Evolutionary conservation across 2,113 vertebrate species (phyloP), one percentile per base, ranked within the genome.

Genomic region (Papio anubis): DNA sequence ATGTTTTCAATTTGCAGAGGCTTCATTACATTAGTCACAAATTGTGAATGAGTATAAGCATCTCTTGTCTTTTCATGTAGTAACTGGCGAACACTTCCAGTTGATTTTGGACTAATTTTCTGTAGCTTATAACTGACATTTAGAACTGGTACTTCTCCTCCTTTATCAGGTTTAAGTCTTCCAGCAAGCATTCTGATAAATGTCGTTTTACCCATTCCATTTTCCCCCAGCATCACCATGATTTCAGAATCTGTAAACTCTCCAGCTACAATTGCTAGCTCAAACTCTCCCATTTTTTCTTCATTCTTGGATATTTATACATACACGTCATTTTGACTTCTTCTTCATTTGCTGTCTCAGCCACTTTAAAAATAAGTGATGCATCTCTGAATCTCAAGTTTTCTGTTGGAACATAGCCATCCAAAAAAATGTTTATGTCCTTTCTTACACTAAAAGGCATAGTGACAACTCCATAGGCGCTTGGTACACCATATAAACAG

Each of bases 11-110:
- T 99, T 61, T 99, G 99, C 98, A 99, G 98, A 85, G 99, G 99
- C 97, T 99, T 99, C 99, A 99, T 99, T n/a, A 99, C 99, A 38
- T 99, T 99, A 3, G 99, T 99, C 97, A 99, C 99, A 98, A 99
- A 99, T 96, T 99, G 99, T 0, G 99, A 99, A 90, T 99, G 99
- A 0, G 99, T 99, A 75, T 99, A 99, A 64, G 99, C 99, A 92
- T 99, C 99, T 97, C 99, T 96, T 98, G 99, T 99, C 99, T 99
- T 99, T 92, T 99, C 99, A 6, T 99, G 99, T 48, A 99, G 99
- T 64, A 99, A 98, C 48, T 99, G 99, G 59, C 99, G 98, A 78
- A 99, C 99, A 35, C 99, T 99, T 97, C 99, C 99, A 78, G 99
- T 99, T 97, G 99, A 99, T 97, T 99, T 99, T 93, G 99, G 99